A percentile compares a stretch with the other conserved stretches of the same genome.
Conservation (phyloP, 2,113 vertebrate genomes). For the Formicarius rufipectus region DNA sequence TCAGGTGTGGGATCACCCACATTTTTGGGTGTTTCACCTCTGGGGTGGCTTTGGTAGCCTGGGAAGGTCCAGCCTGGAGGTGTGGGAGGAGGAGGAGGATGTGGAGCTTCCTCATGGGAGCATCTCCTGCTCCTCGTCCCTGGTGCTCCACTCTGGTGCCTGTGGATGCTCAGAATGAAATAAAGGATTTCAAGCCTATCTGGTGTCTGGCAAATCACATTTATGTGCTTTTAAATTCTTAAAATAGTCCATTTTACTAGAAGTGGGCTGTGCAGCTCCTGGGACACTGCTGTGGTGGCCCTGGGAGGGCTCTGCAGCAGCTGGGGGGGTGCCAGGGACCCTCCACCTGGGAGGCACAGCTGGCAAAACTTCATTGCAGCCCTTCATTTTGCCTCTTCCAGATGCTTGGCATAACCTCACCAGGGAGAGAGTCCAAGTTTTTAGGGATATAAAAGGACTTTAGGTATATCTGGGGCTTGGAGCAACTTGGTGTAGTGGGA, state of each 20-base stretch:
- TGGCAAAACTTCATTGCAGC: background rate
- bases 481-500: background rate
- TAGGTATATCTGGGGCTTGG: background rate
- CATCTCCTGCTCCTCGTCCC: background rate
- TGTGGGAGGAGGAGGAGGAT: background rate
- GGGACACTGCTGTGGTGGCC: background rate
- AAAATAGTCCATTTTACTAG: background rate
- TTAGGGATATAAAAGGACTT: background rate
- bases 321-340: background rate
- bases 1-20: too few species aligned
- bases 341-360: background rate
- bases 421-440: background rate
- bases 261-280: background rate
- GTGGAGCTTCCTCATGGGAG: accelerated
- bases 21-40: background rate
- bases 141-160: background rate
- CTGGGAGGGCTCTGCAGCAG: background rate
- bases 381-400: background rate
- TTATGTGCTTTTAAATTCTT: background rate
- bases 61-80: background rate
- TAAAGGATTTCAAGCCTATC: background rate
- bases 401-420: background rate
- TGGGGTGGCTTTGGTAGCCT: accelerated
- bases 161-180: background rate
- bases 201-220: background rate